phyloP scores from a whole-genome alignment of 2,113 vertebrate genomes.

The Pachypanchax playfairii region DNA sequence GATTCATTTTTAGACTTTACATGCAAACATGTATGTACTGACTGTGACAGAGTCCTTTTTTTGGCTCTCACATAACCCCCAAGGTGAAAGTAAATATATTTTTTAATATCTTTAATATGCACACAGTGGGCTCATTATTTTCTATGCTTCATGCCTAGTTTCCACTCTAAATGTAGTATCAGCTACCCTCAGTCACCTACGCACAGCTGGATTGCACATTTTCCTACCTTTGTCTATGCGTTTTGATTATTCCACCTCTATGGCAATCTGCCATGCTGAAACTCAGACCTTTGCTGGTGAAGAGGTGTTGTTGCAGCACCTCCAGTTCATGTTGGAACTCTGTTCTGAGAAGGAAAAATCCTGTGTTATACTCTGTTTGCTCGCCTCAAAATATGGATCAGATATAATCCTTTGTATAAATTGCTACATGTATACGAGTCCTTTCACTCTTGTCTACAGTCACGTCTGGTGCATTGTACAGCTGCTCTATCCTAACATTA shows the following conservation, averaged over 20 bases:
- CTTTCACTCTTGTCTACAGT: slow-evolving; percentile 4
- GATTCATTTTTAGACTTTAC: slow-evolving; percentile 34
- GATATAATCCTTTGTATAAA: not conserved
- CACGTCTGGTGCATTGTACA: slow-evolving; percentile 39
- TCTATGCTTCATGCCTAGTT: slow-evolving; percentile 19
- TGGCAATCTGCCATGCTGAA: slow-evolving; percentile 27
- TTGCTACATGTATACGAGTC: not conserved
- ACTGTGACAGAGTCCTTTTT: slow-evolving; percentile 33
- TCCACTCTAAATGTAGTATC: slow-evolving; percentile 49
- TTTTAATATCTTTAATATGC: slow-evolving; percentile 46
- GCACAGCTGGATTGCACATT: slow-evolving; percentile 40
- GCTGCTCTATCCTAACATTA: slow-evolving; percentile 53
- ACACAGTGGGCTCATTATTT: slow-evolving; percentile 29
- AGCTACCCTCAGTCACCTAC: slow-evolving; percentile 48
- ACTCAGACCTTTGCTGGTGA: slow-evolving; percentile 17
- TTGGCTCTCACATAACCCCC: not conserved
- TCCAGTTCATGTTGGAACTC: slow-evolving; percentile 28
- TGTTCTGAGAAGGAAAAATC: slow-evolving; percentile 6
- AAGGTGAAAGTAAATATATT: slow-evolving; percentile 37
- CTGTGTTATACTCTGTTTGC: not conserved
- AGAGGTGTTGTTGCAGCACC: slow-evolving; percentile 29
- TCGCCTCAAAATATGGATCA: slow-evolving; percentile 6
- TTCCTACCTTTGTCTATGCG: slow-evolving; percentile 32
- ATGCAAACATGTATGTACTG: slow-evolving; percentile 42
- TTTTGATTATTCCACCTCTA: slow-evolving; percentile 46